Percentiles rank a stretch among this genome's conserved stretches.
Evolutionary conservation across 2,888 invertebrate genomes (phyloP).

Genomic region (Drosophila peninsularis): DNA sequence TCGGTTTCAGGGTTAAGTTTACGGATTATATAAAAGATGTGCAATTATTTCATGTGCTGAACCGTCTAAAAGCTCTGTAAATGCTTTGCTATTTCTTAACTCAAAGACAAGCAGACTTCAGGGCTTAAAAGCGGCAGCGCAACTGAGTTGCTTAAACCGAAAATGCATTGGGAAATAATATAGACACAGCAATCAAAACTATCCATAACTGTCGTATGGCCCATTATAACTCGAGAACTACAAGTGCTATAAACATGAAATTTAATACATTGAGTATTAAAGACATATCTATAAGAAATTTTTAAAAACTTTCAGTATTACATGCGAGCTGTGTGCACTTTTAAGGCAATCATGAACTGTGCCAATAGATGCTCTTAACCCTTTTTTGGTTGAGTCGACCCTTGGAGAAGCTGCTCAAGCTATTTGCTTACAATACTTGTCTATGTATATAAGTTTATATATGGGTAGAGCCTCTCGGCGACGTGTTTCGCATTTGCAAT

Average conservation of each 20-base stretch:
- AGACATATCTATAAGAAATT: background rate
- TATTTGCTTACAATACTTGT: background rate
- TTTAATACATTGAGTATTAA: background rate
- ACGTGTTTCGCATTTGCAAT: slow-evolving; percentile 79
- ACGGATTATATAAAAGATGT: slow-evolving; percentile 8
- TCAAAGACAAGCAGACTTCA: background rate
- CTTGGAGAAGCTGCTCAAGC: slow-evolving; percentile 23
- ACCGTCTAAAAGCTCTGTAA: slow-evolving; percentile 7
- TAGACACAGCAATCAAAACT: background rate
- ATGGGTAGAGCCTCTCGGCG: slow-evolving; percentile 63
- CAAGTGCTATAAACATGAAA: background rate
- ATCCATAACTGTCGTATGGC: too few species aligned
- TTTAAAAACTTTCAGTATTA: background rate
- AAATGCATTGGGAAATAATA: background rate
- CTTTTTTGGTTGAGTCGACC: slow-evolving; percentile 26
- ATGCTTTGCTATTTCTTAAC: slow-evolving; percentile 1
- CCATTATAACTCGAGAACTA: background rate
- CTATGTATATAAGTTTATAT: slow-evolving; percentile 27
- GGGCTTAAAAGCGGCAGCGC: too few species aligned
- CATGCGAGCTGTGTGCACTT: background rate
- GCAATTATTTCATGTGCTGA: slow-evolving; percentile 23
- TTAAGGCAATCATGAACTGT: slow-evolving; percentile 3
- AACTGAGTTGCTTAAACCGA: background rate
- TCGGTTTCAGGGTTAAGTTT: slow-evolving; percentile 45
- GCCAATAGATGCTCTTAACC: slow-evolving; percentile 26